A percentile compares a stretch with the other conserved stretches of the same genome.
Conservation (phyloP, 2,888 invertebrate genomes). For the Eutolmus rufibarbis region DNA sequence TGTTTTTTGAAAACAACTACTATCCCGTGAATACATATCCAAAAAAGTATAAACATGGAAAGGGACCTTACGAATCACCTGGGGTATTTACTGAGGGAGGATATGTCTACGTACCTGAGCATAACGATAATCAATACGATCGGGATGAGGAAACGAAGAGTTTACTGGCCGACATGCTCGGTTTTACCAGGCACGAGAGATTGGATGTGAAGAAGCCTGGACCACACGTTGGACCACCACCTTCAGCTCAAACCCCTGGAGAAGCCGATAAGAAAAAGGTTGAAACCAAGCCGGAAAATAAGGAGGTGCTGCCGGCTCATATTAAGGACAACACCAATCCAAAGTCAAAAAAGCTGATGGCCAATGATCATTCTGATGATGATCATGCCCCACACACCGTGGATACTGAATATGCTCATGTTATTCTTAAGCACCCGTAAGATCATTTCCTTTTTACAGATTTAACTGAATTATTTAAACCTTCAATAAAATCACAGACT, state of each 20-base stretch:
- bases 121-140: slow-evolving; percentile 53
- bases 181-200: slow-evolving; percentile 87
- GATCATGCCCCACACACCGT: slow-evolving; percentile 71
- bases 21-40: slow-evolving; percentile 40
- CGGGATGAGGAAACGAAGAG: slow-evolving; percentile 65
- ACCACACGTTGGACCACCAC: slow-evolving; percentile 69
- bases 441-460: slow-evolving; percentile 49
- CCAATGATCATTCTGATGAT: slow-evolving; percentile 61
- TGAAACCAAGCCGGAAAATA: slow-evolving; percentile 51
- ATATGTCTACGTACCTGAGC: slow-evolving; percentile 65
- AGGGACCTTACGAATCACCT: slow-evolving; percentile 8
- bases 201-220: slow-evolving; percentile 96
- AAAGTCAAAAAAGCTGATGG: slow-evolving; percentile 58
- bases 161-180: slow-evolving; percentile 72
- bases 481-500: slow-evolving; percentile 60
- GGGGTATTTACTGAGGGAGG: slow-evolving; percentile 72
- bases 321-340: slow-evolving; percentile 56
- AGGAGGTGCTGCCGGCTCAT: slow-evolving; percentile 60
- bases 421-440: slow-evolving; percentile 78
- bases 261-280: slow-evolving; percentile 47
- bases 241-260: slow-evolving; percentile 50
- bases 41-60: slow-evolving; percentile 25
- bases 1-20: slow-evolving; percentile 30
- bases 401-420: slow-evolving; percentile 81
- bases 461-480: background rate